Conservation (phyloP, 2,888 invertebrate species). For the Cantharis nigra region DNA sequence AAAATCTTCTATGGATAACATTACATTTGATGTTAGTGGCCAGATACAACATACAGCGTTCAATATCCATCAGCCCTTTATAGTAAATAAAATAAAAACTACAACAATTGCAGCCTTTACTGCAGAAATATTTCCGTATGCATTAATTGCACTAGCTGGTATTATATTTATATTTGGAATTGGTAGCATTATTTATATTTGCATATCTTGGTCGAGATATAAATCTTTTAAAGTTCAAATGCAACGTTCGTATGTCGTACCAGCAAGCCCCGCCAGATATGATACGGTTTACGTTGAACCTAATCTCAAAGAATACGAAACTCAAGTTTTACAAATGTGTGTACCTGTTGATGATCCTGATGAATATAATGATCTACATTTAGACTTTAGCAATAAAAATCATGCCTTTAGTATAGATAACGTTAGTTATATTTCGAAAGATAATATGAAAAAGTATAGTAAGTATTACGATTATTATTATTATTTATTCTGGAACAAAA, state of each 20-base stretch:
- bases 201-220: slow-evolving; percentile 94
- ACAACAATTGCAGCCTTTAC: slow-evolving; percentile 54
- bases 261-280: slow-evolving; percentile 66
- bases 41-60: slow-evolving; percentile 71
- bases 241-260: slow-evolving; percentile 59
- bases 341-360: slow-evolving; percentile 84
- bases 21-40: slow-evolving; percentile 71
- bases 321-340: slow-evolving; percentile 92
- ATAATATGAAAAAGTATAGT: slow-evolving; percentile 68
- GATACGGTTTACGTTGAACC: slow-evolving; percentile 75
- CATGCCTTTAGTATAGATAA: slow-evolving; percentile 87
- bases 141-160: slow-evolving; percentile 84
- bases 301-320: slow-evolving; percentile 91
- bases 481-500: neutral
- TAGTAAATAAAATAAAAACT: slow-evolving; percentile 53
- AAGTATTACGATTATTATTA: slow-evolving; percentile 41
- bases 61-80: slow-evolving; percentile 66
- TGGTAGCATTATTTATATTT: slow-evolving; percentile 90
- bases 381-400: slow-evolving; percentile 86
- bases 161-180: slow-evolving; percentile 87
- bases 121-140: slow-evolving; percentile 81
- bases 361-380: slow-evolving; percentile 76
- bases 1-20: slow-evolving; percentile 66
- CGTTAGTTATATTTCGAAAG: slow-evolving; percentile 86
- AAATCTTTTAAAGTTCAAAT: slow-evolving; percentile 81